Percentiles rank a stretch among this genome's conserved stretches.
Evolutionary conservation across 2,888 invertebrate species (phyloP).

Genomic region (Auanema freiburgensis): DNA sequence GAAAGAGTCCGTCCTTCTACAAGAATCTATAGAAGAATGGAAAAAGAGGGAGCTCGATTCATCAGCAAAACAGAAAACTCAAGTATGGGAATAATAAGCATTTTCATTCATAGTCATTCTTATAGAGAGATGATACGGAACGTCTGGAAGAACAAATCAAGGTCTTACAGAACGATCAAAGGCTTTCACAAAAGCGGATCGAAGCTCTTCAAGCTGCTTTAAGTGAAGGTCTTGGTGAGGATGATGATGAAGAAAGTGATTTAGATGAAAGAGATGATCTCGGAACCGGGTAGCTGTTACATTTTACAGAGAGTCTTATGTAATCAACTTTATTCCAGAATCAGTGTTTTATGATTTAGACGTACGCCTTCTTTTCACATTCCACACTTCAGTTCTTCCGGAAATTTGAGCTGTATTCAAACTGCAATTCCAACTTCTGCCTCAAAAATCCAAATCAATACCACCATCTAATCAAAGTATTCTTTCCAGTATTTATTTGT

Average conservation of each 20-base stretch:
- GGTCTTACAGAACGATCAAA: constrained; percentile 73
- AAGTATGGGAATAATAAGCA: neutral
- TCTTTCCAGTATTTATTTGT: too few relatives aligned
- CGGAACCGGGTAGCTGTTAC: too few relatives aligned
- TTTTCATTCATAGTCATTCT: constrained; percentile 8
- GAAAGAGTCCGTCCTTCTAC: constrained; percentile 18
- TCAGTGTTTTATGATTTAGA: too few relatives aligned
- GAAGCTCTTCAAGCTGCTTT: constrained; percentile 66
- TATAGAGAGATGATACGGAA: constrained; percentile 33
- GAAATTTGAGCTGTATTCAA: too few relatives aligned
- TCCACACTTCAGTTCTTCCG: too few relatives aligned
- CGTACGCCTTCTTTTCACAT: too few relatives aligned
- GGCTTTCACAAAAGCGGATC: constrained; percentile 84
- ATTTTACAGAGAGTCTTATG: too few relatives aligned
- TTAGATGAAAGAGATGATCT: neutral
- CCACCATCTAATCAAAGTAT: too few relatives aligned
- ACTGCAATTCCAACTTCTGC: too few relatives aligned
- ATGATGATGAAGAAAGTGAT: neutral
- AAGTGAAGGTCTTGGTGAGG: constrained; percentile 21
- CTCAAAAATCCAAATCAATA: too few relatives aligned
- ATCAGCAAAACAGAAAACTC: constrained; percentile 9
- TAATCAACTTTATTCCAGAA: too few relatives aligned
- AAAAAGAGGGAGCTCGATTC: constrained; percentile 27
- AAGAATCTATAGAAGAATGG: constrained; percentile 20
- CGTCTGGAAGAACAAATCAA: constrained; percentile 43